Evolutionary conservation across 2,797 vertebrate species (phyloP), one percentile per base, ranked within the genome.

Genomic region (Novumbra hubbsi): DNA sequence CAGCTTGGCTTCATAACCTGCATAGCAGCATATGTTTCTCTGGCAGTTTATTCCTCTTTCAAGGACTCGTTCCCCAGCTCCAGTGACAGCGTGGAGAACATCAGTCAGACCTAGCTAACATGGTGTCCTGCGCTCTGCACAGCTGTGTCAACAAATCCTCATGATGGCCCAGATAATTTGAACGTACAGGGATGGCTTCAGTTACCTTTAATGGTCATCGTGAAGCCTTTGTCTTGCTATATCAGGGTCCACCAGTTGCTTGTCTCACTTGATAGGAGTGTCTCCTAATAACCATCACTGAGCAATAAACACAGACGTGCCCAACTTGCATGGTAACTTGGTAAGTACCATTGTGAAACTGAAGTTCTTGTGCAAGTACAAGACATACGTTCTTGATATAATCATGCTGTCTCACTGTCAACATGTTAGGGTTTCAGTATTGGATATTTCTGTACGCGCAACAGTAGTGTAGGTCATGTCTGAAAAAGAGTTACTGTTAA

Each of bases 71-170:
- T 55, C n/a, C 49, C 45, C 69, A 32, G 68, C 27, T 30, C 48
- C 12, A 34, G 24, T n/a, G 49, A 71, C 50, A 15, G 50, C 28
- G n/a, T 55, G 69, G 52, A 21, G 52, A 49, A 71, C 69, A 71
- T 55, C 69, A n/a, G 28, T 55, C n/a, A 57, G n/a, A 48, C 67
- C 24, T 69, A 28, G 15, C 67, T 49, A 45, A 32, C 17, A 15
- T 38, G 50, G 17, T 57, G 70, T 21, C 30, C 79, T 75, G 65
- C 73, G 15, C 28, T 65, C 63, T 19, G 17, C 16, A 65, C 79
- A 80, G 70, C 79, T 73, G 69, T 74, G 66, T 80, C 73, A 77
- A 77, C 78, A 80, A 21, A 49, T 21, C 45, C 45, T 17, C 45
- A 30, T 49, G 45, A 73, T 9, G 24, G 50, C 27, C 62, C 57